Evolutionary conservation across 1,140 invertebrate genomes (phyloP), one percentile per base, ranked within the genome.

Genomic region (Tetramorium parvispinum): DNA sequence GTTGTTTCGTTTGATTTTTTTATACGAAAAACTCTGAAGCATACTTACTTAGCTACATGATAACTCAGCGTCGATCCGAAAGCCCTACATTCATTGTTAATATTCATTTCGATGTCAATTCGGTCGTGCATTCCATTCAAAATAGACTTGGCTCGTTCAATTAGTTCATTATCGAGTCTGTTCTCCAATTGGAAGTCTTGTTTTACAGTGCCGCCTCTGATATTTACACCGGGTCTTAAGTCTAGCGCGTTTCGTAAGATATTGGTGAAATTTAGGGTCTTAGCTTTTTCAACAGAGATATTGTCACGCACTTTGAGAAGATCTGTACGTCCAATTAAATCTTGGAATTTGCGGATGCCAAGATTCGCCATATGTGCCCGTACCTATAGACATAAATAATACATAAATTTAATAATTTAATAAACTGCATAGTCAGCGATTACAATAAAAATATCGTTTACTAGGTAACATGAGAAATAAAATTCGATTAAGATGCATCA

Each of bases 11-110:
- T 32, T 21, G 11, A 75, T 40, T 18, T 21, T 21, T 24, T 6
- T 21, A 37, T 3, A 32, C 4, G 18, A 73, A 70, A 2, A 82
- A 68, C 3, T 71, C 37, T 13, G 11, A 24, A 78, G 18, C 3
- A 57, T 8, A 57, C 97, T 96, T 95, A 98, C 98, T 97, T 97
- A 5, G 98, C 98, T 93, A 99, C 98, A 91, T 98, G 97, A 94
- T 99, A 99, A 91, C 98, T 99, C 0, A 99, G 96, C 1, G 99
- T 99, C 2, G 98, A 97, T 10, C 97, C 98, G 95, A 99, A 99
- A 5, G 98, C 97, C 75, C 99, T 96, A 91, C 98, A 98, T 94
- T 98, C 98, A 94, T 99, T 99, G 59, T 97, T 97, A 86, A 99
- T 99, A 51, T 96, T 96, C 96, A 98, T 97, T 70, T 97, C 96